These are phyloP conservation scores for Nannobrachium achirus DNA, from an alignment of 2,113 vertebrate genomes.

Conservation along the genomic window DNA sequence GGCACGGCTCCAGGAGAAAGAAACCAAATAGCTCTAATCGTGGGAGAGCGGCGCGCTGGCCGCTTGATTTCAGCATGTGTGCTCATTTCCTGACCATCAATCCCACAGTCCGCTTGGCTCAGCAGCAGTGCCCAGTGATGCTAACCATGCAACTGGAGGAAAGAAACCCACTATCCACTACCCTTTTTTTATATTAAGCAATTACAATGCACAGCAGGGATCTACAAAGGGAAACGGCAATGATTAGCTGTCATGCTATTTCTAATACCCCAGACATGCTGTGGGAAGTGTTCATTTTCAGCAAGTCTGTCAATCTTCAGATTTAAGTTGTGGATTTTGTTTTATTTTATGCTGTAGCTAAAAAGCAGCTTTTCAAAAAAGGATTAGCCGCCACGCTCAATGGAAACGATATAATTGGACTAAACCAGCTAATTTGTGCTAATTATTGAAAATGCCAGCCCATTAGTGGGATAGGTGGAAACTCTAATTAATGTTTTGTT, in stretches of 20 bases:
- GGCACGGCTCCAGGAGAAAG: constrained; percentile 50
- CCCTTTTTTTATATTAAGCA: constrained; percentile 38
- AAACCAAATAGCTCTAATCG: constrained; percentile 70
- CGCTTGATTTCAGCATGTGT: constrained; percentile 72
- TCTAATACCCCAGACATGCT: constrained; percentile 47
- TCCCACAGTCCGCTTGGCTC: constrained; percentile 70
- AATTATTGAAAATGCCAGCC: constrained; percentile 36
- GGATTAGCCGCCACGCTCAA: constrained; percentile 49
- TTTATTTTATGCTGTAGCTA: constrained; percentile 35
- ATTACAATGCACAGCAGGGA: constrained; percentile 56
- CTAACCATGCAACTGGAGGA: constrained; percentile 67
- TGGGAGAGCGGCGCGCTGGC: constrained; percentile 58
- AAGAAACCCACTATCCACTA: constrained; percentile 56
- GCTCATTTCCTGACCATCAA: constrained; percentile 78
- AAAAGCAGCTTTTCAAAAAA: constrained; percentile 19
- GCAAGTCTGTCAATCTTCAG: constrained; percentile 42
- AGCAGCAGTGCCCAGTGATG: constrained; percentile 44
- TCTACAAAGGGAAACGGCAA: constrained; percentile 57
- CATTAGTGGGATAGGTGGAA: constrained; percentile 19
- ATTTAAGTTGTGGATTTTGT: constrained; percentile 9
- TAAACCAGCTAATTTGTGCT: constrained; percentile 30
- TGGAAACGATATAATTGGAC: constrained; percentile 26
- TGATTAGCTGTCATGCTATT: constrained; percentile 60
- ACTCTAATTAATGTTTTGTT: constrained; percentile 49
- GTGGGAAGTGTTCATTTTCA: constrained; percentile 24